Evolutionary conservation across 2,888 invertebrate genomes (phyloP).

Genomic region (Pheosia tremula): DNA sequence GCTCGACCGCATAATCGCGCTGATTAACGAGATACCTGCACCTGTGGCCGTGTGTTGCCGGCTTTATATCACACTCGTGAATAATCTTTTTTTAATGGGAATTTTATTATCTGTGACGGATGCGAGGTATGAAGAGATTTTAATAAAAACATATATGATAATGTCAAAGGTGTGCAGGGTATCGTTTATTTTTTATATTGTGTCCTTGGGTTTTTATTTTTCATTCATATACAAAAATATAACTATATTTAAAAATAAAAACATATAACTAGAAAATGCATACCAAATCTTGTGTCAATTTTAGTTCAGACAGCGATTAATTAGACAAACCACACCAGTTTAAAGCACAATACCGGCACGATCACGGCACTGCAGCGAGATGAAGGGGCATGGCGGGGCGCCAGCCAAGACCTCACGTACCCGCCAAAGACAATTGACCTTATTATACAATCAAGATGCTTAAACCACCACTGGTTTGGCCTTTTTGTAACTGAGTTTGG

Average conservation of each 20-base stretch:
- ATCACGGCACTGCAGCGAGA: not conserved
- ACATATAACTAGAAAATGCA: no score
- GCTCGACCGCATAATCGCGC: slow-evolving; percentile 6
- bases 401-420: not conserved
- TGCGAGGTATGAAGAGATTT: not conserved
- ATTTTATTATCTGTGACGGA: slow-evolving; percentile 2
- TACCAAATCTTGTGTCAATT: no score
- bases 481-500: not conserved
- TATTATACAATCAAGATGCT: slow-evolving; percentile 2
- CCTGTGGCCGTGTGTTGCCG: not conserved
- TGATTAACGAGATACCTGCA: slow-evolving; percentile 6
- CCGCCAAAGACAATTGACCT: slow-evolving; percentile 2
- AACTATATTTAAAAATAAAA: no score
- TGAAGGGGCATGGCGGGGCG: not conserved
- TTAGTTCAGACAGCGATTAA: not conserved
- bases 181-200: not conserved
- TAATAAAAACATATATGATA: not conserved
- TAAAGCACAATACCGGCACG: not conserved
- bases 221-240: no score
- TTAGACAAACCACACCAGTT: not conserved
- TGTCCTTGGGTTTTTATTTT: not conserved
- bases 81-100: not conserved
- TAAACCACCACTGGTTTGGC: not conserved
- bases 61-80: not conserved
- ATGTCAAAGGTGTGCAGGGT: not conserved